Percentiles rank a stretch among this genome's conserved stretches.
Evolutionary conservation across 2,797 vertebrate species (phyloP).

Genomic region (Sebastes nivosus): DNA sequence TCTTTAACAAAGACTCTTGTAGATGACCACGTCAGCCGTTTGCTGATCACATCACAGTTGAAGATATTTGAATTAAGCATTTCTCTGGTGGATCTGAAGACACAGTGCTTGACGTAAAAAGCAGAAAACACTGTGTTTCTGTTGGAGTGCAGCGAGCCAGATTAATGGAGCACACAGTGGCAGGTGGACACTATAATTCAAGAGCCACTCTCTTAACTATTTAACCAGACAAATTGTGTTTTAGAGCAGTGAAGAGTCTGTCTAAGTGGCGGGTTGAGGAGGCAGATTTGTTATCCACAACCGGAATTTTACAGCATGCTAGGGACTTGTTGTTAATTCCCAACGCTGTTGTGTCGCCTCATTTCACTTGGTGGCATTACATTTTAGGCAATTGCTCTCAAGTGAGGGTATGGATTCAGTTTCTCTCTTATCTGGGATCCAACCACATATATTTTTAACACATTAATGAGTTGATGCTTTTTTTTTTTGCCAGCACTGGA

Average conservation of each 20-base stretch:
- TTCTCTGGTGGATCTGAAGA: neutral
- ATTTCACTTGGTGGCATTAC: constrained; percentile 13
- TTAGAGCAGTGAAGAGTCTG: neutral
- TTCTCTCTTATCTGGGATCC: neutral
- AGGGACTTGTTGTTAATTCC: neutral
- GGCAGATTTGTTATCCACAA: constrained; percentile 6
- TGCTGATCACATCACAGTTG: constrained; percentile 30
- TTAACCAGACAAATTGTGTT: constrained; percentile 24
- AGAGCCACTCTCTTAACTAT: constrained; percentile 10
- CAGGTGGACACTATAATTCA: constrained; percentile 25
- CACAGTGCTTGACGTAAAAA: neutral
- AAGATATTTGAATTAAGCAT: constrained; percentile 29
- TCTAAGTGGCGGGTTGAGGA: neutral
- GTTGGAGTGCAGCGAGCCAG: neutral
- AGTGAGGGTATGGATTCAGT: neutral
- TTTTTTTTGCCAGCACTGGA: neutral
- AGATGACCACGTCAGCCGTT: constrained; percentile 26
- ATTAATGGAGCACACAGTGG: neutral
- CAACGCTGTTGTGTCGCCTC: constrained; percentile 1
- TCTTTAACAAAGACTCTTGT: constrained; percentile 25
- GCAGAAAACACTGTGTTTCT: neutral
- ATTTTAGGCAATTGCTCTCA: constrained; percentile 4
- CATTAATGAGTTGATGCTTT: constrained; percentile 22
- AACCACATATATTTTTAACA: neutral
- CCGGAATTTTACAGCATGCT: neutral